Evolutionary conservation across 2,113 vertebrate species (phyloP), one percentile per base, ranked within the genome.

Genomic region (Bufo bufo): DNA sequence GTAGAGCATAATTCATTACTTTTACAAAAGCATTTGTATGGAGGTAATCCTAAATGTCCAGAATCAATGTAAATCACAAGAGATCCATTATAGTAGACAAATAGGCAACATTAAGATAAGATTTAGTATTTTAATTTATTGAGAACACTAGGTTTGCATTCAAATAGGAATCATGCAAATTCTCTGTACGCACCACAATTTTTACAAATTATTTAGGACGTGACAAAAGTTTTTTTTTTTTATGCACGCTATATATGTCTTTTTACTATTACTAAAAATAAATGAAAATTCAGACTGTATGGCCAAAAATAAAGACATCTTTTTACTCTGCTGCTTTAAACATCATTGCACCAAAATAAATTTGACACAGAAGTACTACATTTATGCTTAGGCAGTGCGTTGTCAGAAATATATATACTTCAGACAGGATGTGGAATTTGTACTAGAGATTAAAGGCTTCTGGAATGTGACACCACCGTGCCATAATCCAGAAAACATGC

Each of bases 101-200:
- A 89, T 84, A 88, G 66, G 72, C 82, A 84, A 88, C 72, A 84
- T 84, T 56, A 45, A 33, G 58, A n/a, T 50, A 33, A 54, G 14
- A 77, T 66, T 82, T 52, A 33, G 58, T 54, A 65, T 77, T 56
- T 82, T 33, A 14, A 75, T 65, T 63, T 61, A 84, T 63, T 82
- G 54, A 84, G 59, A 72, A 83, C 72, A 81, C 9, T 17, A 90
- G 86, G 82, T 89, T 17, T 12, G 90, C 85, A 79, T 85, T 91
- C 88, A 77, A 89, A 83, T 54, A 63, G 91, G 91, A 91, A 20
- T 90, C 91, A 87, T 91, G 91, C 85, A 6, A 9, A 87, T 8
- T 90, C 85, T 84, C 19, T 88, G 89, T 74, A 59, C 13, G 85
- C 86, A 86, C 90, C 92, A 91, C 89, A 91, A 92, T 91, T 78